Evolutionary conservation across 53 echinoderm and acorn worm genomes (phyloP), one percentile per base, ranked within the genome.

Genomic region (Mesocentrotus franciscanus): DNA sequence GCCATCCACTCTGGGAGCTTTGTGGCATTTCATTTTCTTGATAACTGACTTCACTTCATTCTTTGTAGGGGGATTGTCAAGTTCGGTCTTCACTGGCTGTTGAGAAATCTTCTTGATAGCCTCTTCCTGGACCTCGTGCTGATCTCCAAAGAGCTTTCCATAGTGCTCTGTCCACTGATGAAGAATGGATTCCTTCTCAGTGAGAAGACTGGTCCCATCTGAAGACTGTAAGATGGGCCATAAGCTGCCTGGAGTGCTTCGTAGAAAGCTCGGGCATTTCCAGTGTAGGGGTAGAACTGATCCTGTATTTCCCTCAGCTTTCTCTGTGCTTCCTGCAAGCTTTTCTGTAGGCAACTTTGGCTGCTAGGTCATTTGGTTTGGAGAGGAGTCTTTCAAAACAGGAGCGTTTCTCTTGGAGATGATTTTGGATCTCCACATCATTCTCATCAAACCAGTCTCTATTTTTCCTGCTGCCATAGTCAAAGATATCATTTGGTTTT

Each of bases 141-240:
- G 11, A 70, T 92, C 92, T n/a, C 92, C 92, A 57, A 78, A 93
- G 93, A 93, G 79, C 11, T 72, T 93, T 57, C 93, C 75, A 93
- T 78, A 93, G 49, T 93, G 78, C 76, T 93, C 93, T 39, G 93
- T 78, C 93, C 93, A 93, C 60, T 42, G 56, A 64, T 93, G 93
- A 18, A 93, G 78, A 64, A 93, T 93, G 24, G 93, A 26, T 56
- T 93, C 49, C 79, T 93, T 78, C 56, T 93, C 93, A 76, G 93
- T 75, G 74, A 91, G 92, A 27, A 91, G 92, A 2, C 27, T 91
- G 92, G 16, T 62, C 62, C 92, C 92, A 91, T 91, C 92, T 61
- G 59, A 62, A 22, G 93, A 93, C 6, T 55, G 78, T 29, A 93
- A 34, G 93, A 78, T 72, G 93, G 93, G 14, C 93, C 93, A 57